These are phyloP conservation scores for Aphidius colemani DNA, from an alignment of 2,888 invertebrate species.

Conservation along the genomic window DNA sequence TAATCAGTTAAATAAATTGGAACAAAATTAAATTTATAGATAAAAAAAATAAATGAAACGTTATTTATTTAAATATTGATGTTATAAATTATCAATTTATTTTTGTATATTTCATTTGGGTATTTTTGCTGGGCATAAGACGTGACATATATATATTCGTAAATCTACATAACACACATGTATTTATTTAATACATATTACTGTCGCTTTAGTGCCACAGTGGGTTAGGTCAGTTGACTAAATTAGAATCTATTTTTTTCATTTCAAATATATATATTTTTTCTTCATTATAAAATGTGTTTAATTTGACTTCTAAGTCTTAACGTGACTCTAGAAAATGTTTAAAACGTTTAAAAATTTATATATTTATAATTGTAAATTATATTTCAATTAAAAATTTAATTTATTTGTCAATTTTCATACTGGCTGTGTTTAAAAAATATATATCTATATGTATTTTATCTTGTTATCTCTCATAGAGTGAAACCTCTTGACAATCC, in stretches of 20 bases:
- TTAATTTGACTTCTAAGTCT: neutral
- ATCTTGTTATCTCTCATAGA: conserved; percentile 4
- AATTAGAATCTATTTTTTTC: conserved; percentile 42
- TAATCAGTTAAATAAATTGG: too few species aligned
- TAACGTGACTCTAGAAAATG: too few species aligned
- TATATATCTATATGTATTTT: neutral
- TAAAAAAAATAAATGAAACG: neutral
- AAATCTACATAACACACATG: conserved; percentile 7
- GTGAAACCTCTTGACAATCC: conserved; percentile 2
- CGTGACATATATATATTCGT: neutral
- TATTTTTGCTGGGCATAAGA: neutral
- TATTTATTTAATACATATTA: neutral
- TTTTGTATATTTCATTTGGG: neutral
- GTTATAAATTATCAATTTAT: neutral
- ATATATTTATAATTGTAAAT: too few species aligned
- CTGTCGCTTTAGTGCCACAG: conserved; percentile 27
- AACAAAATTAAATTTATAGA: too few species aligned
- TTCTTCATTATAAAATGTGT: neutral
- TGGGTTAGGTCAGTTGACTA: conserved; percentile 49
- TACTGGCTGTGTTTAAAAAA: too few species aligned
- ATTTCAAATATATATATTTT: neutral
- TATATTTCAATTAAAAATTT: too few species aligned
- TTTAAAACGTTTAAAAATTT: too few species aligned
- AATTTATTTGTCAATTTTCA: too few species aligned
- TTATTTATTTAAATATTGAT: neutral